Evolutionary conservation across 1,140 invertebrate genomes (phyloP), one percentile per base, ranked within the genome.

Genomic region (Epicauta chinensis): DNA sequence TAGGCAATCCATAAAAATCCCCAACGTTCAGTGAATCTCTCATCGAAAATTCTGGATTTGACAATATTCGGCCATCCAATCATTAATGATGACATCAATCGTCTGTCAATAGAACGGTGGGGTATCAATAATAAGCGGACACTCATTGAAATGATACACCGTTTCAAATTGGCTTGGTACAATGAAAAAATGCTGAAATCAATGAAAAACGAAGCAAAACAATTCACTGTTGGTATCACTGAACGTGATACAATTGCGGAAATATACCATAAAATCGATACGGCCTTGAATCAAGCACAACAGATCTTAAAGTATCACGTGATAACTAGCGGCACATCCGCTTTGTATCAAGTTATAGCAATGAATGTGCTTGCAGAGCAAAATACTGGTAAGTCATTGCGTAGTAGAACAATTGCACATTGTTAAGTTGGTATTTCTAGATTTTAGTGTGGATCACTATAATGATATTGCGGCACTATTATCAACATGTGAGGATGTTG

Each of bases 391-490:
- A 65, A 60, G 2, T 50, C 39, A 41, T 3, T 30, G n/a, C n/a
- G n/a, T n/a, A n/a, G n/a, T n/a, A n/a, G n/a, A n/a, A n/a, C n/a
- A n/a, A n/a, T n/a, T n/a, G n/a, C n/a, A n/a, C n/a, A n/a, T 11
- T 47, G 4, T n/a, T 14, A 11, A 47, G 11, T 16, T 38, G 5
- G 6, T n/a, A 58, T 62, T 68, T 70, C 34, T 55, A 82, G 80
- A 81, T 12, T 77, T 83, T 41, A 76, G 70, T 11, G 57, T 64
- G 0, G 78, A 83, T 10, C 75, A 81, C 52, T 81, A 78, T 54
- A 69, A 74, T 13, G 86, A 88, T 65, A 75, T 78, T 34, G 77
- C 80, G 0, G 51, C 73, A 17, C 60, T 89, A 3, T 67, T 89
- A n/a, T 78, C 80, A 6, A 79, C 82, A 0, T 82, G 81, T 44